Conservation (phyloP, 2,797 vertebrate genomes). For the Cossypha niveicapilla region DNA sequence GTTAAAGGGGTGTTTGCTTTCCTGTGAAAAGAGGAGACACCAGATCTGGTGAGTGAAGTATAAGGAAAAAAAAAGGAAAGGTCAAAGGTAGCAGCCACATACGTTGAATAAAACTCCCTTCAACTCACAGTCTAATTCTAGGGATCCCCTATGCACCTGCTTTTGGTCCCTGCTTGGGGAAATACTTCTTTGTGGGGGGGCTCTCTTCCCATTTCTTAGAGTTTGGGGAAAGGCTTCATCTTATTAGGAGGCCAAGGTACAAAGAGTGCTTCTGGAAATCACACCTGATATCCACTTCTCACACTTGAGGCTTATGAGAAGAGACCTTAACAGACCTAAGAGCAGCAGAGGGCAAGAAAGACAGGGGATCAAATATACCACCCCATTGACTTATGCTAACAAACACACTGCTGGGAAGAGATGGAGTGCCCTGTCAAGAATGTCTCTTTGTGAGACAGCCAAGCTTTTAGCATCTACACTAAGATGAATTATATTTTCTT, state of each 20-base stretch:
- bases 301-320: neutral
- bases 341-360: neutral
- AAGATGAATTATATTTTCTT: neutral
- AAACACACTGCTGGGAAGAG: neutral
- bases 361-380: neutral
- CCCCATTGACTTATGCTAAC: neutral
- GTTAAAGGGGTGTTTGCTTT: neutral
- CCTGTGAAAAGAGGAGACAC: neutral
- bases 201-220: neutral
- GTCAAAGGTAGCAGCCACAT: neutral
- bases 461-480: neutral
- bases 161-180: neutral
- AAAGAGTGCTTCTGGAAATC: neutral
- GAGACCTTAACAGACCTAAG: neutral
- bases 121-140: neutral
- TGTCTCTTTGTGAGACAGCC: neutral
- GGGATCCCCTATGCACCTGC: neutral
- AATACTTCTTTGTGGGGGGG: rapidly evolving
- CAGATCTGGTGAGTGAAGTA: neutral
- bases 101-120: neutral
- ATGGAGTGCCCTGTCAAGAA: neutral
- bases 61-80: neutral
- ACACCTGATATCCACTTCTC: neutral
- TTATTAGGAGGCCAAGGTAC: neutral
- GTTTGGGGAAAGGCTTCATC: neutral